Base-by-base conservation (phyloP, 2,888 invertebrate species). In the Spialia ferax region DNA sequence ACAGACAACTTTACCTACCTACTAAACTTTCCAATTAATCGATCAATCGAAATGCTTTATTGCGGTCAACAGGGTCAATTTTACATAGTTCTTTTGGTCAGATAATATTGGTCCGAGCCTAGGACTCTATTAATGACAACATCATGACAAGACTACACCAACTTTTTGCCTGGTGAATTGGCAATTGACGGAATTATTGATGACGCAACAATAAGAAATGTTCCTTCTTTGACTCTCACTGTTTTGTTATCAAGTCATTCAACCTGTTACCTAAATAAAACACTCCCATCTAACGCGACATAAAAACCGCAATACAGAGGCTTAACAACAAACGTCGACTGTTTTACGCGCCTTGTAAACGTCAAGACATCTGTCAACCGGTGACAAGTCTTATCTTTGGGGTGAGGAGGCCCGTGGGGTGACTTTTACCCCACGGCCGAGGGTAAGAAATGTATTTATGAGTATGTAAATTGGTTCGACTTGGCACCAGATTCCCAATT, bases 391-490 rank as follows among this genome's bases (percentile, higher is more conserved):
- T 91, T 92, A 93, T 93, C 93, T 89, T 75, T 73, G 71, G 77
- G 82, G 82, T 73, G 79, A 84, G 88, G 88, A 89, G 82, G 78
- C 81, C 83, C 82, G 79, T 70, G 86, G 88, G 88, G 86, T 84
- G 82, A 79, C 69, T 69, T 68, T 77, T 78, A 81, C 83, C 84
- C 85, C 80, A 77, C 80, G 72, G 78, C 72, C 71, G 65, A 54
- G 72, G 69, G 69, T 85, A 83, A 84, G 85, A 86, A 91, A 91
- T 88, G 88, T 92, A 92, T 93, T 93, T 93, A 93, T 92, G 90
- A 93, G 90, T 92, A 91, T 91, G 93, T 90, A 93, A 91, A 93
- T 92, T 91, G 88, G 77, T 75, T 75, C 86, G 84, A 88, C 87
- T 87, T 81, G 76, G 73, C 70, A 70, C 75, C 75, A 85, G 86